Base-by-base conservation (phyloP, 1,140 invertebrate genomes). In the Diachasmimorpha longicaudata region DNA sequence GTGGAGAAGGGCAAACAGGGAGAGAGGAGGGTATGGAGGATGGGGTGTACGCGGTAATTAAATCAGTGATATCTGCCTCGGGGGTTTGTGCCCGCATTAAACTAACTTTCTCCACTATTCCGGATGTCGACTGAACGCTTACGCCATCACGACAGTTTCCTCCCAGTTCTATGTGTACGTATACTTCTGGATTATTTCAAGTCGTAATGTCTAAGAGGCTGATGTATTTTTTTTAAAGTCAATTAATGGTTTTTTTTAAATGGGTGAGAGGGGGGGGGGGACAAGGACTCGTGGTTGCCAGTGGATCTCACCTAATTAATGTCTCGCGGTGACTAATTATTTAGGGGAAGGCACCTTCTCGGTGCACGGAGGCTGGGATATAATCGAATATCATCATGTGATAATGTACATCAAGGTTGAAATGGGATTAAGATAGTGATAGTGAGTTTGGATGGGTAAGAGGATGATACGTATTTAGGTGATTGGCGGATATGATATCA, bases 21-120 rank as follows among this genome's bases (percentile, higher is more conserved):
- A n/a, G 48, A 4, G 44, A 2, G 9, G 44, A 10, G 48, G 48
- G 48, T 14, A 10, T 11, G 9, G 44, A 10, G 44, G 44, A 10
- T n/a, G 48, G 48, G 48, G 68, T 63, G 78, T 76, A 76, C 69
- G 77, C 67, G 73, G 74, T 83, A 84, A 85, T 84, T 84, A 84
- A 84, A 83, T 84, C 80, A 84, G 79, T 75, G 79, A 80, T 82
- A 82, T 79, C 80, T 77, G 70, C 73, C 72, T 72, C 66, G 52
- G 58, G 70, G 70, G 39, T 73, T 70, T 74, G 58, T 78, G 66
- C 66, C 73, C 44, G 68, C 52, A 78, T 78, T 78, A 77, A 80
- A 80, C 77, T 80, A 85, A 85, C 83, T 85, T 85, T 79, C 55
- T 70, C 74, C 81, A 67, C 58, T 37, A 55, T 55, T 68, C 76